Evolutionary conservation across 2,113 vertebrate species (phyloP), one percentile per base, ranked within the genome.

Genomic region (Melanotaenia duboulayi): DNA sequence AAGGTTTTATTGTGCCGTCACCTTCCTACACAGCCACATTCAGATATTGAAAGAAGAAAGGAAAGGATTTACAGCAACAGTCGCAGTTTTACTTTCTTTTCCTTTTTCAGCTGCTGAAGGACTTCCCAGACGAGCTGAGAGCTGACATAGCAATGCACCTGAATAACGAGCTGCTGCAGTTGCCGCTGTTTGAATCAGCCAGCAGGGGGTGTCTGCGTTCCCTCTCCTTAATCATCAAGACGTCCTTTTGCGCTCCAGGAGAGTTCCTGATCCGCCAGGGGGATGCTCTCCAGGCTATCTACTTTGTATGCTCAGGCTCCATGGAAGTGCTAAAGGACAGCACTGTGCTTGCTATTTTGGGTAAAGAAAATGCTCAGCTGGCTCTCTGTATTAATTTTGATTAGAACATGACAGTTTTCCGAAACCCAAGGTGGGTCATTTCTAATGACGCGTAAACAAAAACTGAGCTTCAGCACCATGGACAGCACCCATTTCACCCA

Each of bases 221-320:
- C 10, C 88, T 94, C 35, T 94, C 94, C 20, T 90, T 94, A 49
- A 94, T 93, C 86, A 94, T 94, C 80, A 94, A 91, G 84, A 94
- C 91, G 12, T 94, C 94, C 46, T 94, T 94, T 66, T 93, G 91
- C 1, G 94, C 94, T 20, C 94, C 94, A 0, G 94, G 92, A 32
- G 94, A 94, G 87, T 94, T 93, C 80, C 92, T 94, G 51, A 94
- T 94, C 76, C 92, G 94, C 28, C 93, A 94, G 72, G 93, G 94
- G 0, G 94, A 94, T 19, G 94, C 94, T 1, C 90, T 94, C 19
- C 94, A 93, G 84, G 94, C 94, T 6, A 93, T 94, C 71, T 94
- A 94, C 86, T 94, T 94, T 2, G 94, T 94, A 0, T 94, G 94
- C 81, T 94, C 93, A 0, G 94, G 94, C 11, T 94, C 94, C 72